Conservation (phyloP, 1,140 invertebrate species). For the Galleria mellonella region DNA sequence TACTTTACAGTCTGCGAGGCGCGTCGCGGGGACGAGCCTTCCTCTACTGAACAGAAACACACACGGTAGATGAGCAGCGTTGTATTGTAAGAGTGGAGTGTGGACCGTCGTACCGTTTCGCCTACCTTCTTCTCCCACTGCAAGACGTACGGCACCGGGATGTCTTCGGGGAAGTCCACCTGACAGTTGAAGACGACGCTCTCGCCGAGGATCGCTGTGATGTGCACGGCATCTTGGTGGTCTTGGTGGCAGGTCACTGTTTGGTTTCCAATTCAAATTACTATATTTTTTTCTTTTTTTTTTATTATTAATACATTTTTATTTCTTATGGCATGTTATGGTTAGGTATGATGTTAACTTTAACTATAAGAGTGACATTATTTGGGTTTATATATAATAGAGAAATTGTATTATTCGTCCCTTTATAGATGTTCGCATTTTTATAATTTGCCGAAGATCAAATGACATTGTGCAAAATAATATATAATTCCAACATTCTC, state of each 20-base stretch:
- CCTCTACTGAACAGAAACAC: slow-evolving; percentile 72
- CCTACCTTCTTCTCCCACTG: slow-evolving; percentile 99
- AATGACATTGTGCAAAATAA: no score
- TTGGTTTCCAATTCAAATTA: no score
- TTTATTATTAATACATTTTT: no score
- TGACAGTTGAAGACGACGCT: slow-evolving; percentile 97
- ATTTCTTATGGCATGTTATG: no score
- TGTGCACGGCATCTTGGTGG: slow-evolving; percentile 93
- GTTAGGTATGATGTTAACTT: no score
- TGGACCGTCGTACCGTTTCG: slow-evolving; percentile 91
- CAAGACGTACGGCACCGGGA: slow-evolving; percentile 95
- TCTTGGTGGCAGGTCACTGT: slow-evolving; percentile 74
- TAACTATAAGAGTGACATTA: no score
- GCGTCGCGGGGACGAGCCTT: slow-evolving; percentile 58
- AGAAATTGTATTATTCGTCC: no score
- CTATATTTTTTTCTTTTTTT: no score
- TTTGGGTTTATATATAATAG: neutral
- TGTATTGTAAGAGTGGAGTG: slow-evolving; percentile 79
- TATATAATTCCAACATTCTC: no score
- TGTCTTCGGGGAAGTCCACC: slow-evolving; percentile 95
- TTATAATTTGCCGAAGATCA: no score
- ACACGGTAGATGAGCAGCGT: slow-evolving; percentile 70
- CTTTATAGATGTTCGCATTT: no score
- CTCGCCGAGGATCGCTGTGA: slow-evolving; percentile 95
- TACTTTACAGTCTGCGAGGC: slow-evolving; percentile 64